Evolutionary conservation across 2,797 vertebrate genomes (phyloP), one percentile per base, ranked within the genome.

Genomic region (Sarcophilus harrisii): DNA sequence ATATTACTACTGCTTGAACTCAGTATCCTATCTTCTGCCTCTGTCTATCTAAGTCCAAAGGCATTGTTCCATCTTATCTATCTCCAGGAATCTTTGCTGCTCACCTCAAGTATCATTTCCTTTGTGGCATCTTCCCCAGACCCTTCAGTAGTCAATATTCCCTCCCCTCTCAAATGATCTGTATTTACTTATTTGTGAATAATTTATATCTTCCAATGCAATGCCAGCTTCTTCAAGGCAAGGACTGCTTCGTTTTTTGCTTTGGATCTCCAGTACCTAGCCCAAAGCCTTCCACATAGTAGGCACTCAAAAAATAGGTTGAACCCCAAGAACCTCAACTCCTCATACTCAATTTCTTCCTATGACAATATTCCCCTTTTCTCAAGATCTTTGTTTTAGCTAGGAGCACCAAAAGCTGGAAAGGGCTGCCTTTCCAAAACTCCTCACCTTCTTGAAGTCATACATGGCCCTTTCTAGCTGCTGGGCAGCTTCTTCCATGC

Each of bases 401-500:
- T 55, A 55, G 54, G 54, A 55, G 9, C 3, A 45, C 73, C 38
- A 27, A 45, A 45, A 81, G 32, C 38, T 45, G 8, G 38, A 55
- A 87, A 87, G 38, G 73, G 21, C 21, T 49, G 38, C 21, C 21
- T 45, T 87, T 73, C 38, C 21, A 8, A 73, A 73, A 73, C 16
- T n/a, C 24, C 97, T 98, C 97, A 99, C 99, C 99, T 99, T 99
- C 98, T 99, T 99, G 95, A 99, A 99, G 0, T 99, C 99, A 96
- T 99, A 99, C 98, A 99, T 99, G 95, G 99, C 99, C 97, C 99
- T 99, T 93, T 99, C 99, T 96, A 99, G 97, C 96, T 97, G 99
- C 59, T 91, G 98, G 66, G 98, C 95, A 0, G 99, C 99, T 96
- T 99, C 99, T 96, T 99, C 98, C 96, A 92, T 98, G 96, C 98